Percentiles rank a stretch among this genome's conserved stretches.
Evolutionary conservation across 2,113 vertebrate genomes (phyloP).

Genomic region (Uria aalge): DNA sequence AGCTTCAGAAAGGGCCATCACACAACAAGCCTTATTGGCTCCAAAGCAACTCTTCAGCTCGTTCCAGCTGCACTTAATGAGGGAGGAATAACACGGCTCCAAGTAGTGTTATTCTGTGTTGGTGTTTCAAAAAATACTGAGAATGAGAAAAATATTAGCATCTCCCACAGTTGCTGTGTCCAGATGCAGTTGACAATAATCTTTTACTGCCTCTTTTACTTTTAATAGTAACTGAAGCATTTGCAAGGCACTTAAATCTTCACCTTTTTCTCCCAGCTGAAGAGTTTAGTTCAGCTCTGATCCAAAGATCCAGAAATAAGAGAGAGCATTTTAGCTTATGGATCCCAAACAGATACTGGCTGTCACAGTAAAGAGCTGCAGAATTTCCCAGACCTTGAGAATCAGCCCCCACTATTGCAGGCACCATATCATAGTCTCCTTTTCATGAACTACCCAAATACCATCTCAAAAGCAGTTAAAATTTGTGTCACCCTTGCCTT

Average conservation of each 20-base stretch:
- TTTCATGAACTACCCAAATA: neutral
- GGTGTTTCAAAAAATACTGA: neutral
- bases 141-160: neutral
- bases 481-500: neutral
- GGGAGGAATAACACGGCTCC: neutral
- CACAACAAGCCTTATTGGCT: neutral
- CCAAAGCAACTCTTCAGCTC: neutral
- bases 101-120: neutral
- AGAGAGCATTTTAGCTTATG: neutral
- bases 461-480: neutral
- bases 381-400: neutral
- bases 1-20: neutral
- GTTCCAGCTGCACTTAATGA: neutral
- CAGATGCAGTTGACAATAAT: neutral
- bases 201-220: neutral
- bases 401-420: neutral
- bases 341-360: neutral
- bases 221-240: neutral
- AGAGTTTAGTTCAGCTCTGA: neutral
- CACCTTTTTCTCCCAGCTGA: neutral
- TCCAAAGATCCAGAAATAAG: neutral
- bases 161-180: neutral
- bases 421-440: neutral
- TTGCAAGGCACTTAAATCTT: neutral
- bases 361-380: neutral